These are phyloP conservation scores for Andrena bicolor DNA, from an alignment of 2,888 invertebrate species.

Conservation along the genomic window DNA sequence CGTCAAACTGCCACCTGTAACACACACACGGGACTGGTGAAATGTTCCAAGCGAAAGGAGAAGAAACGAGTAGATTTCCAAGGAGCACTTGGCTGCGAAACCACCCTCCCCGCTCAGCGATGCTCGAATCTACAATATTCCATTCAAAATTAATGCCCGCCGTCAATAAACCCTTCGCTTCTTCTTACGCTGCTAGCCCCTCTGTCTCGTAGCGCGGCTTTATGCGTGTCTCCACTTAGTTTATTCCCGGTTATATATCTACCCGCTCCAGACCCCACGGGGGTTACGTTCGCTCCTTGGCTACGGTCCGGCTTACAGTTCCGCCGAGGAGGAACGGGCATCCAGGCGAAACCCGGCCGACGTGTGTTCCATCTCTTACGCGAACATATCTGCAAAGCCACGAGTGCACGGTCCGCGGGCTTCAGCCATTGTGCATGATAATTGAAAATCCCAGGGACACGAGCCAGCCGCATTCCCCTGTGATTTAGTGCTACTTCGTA, in stretches of 20 bases:
- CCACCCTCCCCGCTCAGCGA: neutral
- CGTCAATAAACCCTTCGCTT: constrained; percentile 67
- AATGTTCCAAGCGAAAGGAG: too few relatives aligned
- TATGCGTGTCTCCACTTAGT: constrained; percentile 53
- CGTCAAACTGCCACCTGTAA: too few relatives aligned
- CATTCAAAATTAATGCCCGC: constrained; percentile 77
- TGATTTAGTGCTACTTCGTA: constrained; percentile 70
- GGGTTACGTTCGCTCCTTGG: constrained; percentile 58
- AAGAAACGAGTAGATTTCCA: neutral
- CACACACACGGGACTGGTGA: too few relatives aligned
- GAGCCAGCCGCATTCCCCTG: constrained; percentile 56
- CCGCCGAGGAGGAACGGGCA: constrained; percentile 1
- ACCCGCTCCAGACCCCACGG: constrained; percentile 27
- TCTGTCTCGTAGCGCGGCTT: constrained; percentile 22
- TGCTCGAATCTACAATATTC: constrained; percentile 77
- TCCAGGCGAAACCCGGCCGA: constrained; percentile 38
- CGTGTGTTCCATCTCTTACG: constrained; percentile 61
- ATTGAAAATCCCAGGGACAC: constrained; percentile 76
- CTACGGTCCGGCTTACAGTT: constrained; percentile 34
- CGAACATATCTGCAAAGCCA: constrained; percentile 69
- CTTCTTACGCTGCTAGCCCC: constrained; percentile 34
- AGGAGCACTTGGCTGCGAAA: constrained; percentile 6
- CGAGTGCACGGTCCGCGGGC: constrained; percentile 67
- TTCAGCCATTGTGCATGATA: constrained; percentile 76
- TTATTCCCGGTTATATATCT: constrained; percentile 59